A percentile compares a stretch with the other conserved stretches of the same genome.
These are phyloP conservation scores for Holothuria leucospilota DNA, from an alignment of 53 echinoderm and acorn worm genomes.

Conservation along the genomic window DNA sequence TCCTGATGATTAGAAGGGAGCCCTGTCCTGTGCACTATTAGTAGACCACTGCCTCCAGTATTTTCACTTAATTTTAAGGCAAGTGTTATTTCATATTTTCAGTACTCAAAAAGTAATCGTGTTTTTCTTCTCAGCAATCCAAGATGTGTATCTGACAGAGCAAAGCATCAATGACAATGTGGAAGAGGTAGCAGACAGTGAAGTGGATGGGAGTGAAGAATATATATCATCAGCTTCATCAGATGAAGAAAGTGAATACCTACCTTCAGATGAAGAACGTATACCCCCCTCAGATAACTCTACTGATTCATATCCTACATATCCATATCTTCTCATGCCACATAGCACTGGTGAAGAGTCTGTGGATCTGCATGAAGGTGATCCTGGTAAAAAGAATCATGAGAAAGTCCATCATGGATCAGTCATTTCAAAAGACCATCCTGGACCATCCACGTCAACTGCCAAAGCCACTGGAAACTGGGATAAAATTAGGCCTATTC, in stretches of 20 bases:
- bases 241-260: conserved; percentile 10
- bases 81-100: too few species aligned
- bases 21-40: too few species aligned
- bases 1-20: too few species aligned
- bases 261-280: conserved; percentile 1
- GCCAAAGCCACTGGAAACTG: too few species aligned
- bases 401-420: not conserved
- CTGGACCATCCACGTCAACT: not conserved
- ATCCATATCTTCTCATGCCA: not conserved
- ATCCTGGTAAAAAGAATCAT: not conserved
- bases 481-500: too few species aligned
- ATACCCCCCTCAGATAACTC: not conserved
- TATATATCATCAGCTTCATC: not conserved
- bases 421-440: too few species aligned
- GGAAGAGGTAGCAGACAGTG: not conserved
- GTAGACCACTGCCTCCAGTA: not conserved
- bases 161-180: not conserved
- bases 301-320: conserved; percentile 10
- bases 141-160: not conserved
- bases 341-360: not conserved
- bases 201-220: not conserved
- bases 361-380: not conserved
- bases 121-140: not conserved
- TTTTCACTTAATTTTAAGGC: not conserved
- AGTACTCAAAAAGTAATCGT: too few species aligned